A percentile compares a stretch with the other conserved stretches of the same genome.
These are phyloP conservation scores for Platysternon megacephalum DNA, from an alignment of 2,113 vertebrate species.

Conservation along the genomic window DNA sequence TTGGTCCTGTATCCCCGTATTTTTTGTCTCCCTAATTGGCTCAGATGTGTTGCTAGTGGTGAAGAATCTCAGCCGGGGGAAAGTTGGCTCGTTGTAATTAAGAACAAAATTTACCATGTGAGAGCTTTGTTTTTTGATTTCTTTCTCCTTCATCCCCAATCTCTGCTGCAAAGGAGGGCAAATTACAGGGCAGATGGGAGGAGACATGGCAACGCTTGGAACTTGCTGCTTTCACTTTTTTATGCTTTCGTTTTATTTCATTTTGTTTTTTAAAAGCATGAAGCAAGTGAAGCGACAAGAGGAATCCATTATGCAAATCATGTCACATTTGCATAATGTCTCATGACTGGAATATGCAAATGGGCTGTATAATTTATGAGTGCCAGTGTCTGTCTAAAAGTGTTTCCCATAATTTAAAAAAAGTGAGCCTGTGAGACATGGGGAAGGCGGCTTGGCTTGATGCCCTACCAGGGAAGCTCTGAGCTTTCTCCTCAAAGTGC, in stretches of 20 bases:
- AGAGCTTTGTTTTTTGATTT: constrained; percentile 40
- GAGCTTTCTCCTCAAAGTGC: constrained; percentile 51
- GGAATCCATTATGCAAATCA: constrained; percentile 97
- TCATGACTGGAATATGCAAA: constrained; percentile 97
- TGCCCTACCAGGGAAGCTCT: constrained; percentile 68
- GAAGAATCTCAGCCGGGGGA: constrained; percentile 23
- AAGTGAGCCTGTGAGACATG: constrained; percentile 76
- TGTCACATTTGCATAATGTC: constrained; percentile 95
- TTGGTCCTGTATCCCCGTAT: not conserved
- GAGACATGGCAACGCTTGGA: constrained; percentile 40
- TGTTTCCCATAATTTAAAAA: constrained; percentile 93
- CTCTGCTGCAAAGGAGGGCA: constrained; percentile 22
- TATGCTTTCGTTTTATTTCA: constrained; percentile 81
- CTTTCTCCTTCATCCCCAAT: not conserved
- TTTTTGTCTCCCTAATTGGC: not conserved
- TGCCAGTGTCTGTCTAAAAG: constrained; percentile 90
- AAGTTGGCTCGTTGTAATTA: constrained; percentile 58
- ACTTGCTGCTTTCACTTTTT: constrained; percentile 73
- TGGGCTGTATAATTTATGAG: constrained; percentile 96
- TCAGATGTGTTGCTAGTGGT: not conserved
- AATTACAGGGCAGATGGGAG: constrained; percentile 33
- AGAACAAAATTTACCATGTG: constrained; percentile 2
- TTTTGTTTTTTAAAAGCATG: constrained; percentile 85
- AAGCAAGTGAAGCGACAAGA: constrained; percentile 92
- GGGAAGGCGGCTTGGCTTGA: constrained; percentile 65